Evolutionary conservation across 1,140 invertebrate genomes (phyloP).

Genomic region (Scylla paramamosain): DNA sequence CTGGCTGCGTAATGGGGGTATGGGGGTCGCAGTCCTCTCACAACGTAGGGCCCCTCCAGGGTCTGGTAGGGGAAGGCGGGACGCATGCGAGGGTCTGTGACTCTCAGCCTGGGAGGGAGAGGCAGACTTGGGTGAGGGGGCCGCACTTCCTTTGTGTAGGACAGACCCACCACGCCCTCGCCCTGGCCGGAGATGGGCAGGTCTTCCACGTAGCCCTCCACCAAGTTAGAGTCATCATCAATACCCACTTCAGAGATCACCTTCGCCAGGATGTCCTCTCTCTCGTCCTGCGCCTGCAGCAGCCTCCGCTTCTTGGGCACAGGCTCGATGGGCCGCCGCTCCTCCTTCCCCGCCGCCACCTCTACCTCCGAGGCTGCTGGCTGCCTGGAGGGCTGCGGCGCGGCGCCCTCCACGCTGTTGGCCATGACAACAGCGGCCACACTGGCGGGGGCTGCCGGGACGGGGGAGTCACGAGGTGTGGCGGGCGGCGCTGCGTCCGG

Average conservation of each 20-base stretch:
- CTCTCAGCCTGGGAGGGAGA: constrained; percentile 1
- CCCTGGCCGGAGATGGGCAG: neutral
- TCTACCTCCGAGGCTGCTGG: neutral
- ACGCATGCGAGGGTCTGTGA: constrained; percentile 32
- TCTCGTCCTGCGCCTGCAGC: constrained; percentile 37
- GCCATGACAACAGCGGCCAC: neutral
- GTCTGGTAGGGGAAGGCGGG: neutral
- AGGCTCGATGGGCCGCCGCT: constrained; percentile 38
- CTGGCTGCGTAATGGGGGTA: constrained; percentile 45
- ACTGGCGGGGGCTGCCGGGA: neutral
- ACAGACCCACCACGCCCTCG: neutral
- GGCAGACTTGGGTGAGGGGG: neutral
- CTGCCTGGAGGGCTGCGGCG: neutral
- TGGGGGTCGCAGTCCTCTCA: neutral
- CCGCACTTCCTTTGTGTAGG: constrained; percentile 33
- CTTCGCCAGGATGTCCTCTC: constrained; percentile 53
- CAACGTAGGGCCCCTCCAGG: constrained; percentile 32
- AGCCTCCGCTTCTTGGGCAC: constrained; percentile 58
- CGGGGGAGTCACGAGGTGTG: neutral
- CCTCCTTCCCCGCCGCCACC: neutral
- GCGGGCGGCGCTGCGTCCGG: constrained; percentile 30
- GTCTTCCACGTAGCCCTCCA: constrained; percentile 49
- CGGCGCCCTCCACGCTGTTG: neutral
- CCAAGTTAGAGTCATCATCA: constrained; percentile 50
- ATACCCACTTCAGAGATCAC: constrained; percentile 55